Evolutionary conservation across 2,797 vertebrate genomes (phyloP).

Genomic region (Ceryle rudis): DNA sequence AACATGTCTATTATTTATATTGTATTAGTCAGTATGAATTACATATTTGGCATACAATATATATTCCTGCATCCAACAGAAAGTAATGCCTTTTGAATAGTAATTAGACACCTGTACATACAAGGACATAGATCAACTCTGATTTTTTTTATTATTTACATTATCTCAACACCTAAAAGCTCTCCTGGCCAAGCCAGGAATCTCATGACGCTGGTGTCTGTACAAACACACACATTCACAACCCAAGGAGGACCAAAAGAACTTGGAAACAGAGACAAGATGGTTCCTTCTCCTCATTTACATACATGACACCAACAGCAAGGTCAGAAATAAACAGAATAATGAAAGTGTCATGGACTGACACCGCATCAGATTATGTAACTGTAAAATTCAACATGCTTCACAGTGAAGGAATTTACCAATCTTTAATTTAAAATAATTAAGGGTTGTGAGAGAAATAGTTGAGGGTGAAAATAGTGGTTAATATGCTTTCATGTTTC

Average conservation of each 20-base stretch:
- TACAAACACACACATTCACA: neutral
- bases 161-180: slow-evolving; percentile 12
- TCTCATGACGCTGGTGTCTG: neutral
- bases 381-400: slow-evolving; percentile 26
- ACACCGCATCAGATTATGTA: slow-evolving; percentile 11
- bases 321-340: slow-evolving; percentile 11
- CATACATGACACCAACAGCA: neutral
- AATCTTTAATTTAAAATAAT: slow-evolving; percentile 35
- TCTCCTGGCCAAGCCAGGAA: rapidly evolving
- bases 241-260: neutral
- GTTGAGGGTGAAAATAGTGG: neutral
- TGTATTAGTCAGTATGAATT: slow-evolving; percentile 28
- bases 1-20: slow-evolving; percentile 4
- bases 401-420: slow-evolving; percentile 5
- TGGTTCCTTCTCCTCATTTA: neutral
- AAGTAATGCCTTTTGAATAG: slow-evolving; percentile 25
- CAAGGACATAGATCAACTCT: neutral
- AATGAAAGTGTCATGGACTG: slow-evolving; percentile 18
- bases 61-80: neutral
- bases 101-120: neutral
- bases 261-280: neutral
- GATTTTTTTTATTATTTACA: slow-evolving; percentile 16
- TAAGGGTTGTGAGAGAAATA: neutral
- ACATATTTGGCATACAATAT: neutral
- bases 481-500: slow-evolving; percentile 17